Conservation (phyloP, 1,140 invertebrate genomes). For the Lepidurus apus region DNA sequence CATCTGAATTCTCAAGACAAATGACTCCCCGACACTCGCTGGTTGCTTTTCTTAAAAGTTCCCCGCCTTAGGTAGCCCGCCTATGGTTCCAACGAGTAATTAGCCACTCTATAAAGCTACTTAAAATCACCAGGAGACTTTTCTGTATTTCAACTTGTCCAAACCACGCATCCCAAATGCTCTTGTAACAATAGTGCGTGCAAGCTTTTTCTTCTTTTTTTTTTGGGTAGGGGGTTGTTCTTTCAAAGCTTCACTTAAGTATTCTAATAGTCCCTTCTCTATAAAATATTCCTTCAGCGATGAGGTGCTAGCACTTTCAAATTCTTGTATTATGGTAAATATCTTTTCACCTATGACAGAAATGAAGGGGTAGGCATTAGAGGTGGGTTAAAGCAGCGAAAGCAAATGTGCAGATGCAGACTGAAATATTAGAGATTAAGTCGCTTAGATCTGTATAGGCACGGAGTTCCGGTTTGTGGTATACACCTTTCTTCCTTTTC, state of each 20-base stretch:
- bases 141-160: not conserved
- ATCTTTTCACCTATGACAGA: not conserved
- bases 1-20: not conserved
- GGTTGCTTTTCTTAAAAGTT: not conserved
- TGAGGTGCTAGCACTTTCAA: not conserved
- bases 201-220: not conserved
- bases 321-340: conserved; percentile 3
- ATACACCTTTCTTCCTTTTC: not conserved
- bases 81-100: not conserved
- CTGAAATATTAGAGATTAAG: conserved; percentile 12
- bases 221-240: no score
- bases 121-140: conserved; percentile 19
- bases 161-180: not conserved
- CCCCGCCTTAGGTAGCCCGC: not conserved
- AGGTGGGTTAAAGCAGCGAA: not conserved
- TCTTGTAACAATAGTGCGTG: no score
- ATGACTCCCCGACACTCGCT: no score
- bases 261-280: not conserved
- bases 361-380: not conserved
- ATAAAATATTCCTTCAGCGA: not conserved
- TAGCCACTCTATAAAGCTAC: conserved; percentile 21
- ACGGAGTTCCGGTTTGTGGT: not conserved
- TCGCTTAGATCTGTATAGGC: not conserved
- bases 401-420: not conserved
- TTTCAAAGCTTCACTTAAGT: not conserved